Base-by-base conservation (phyloP, 2,113 vertebrate species). In the Platycercus adscitus region DNA sequence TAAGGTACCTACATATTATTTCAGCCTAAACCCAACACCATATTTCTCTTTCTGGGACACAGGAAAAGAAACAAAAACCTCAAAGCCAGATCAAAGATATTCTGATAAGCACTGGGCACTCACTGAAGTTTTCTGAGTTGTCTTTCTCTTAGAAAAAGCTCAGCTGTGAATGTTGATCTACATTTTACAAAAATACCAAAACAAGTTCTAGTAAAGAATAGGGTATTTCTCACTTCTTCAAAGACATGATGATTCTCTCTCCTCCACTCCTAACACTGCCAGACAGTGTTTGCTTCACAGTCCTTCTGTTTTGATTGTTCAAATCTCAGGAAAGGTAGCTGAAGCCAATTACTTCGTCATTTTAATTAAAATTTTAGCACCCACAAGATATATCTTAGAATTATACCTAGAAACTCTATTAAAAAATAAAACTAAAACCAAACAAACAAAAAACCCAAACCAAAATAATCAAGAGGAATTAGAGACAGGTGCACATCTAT, bases 61-160 rank as follows among this genome's bases (percentile, higher is more conserved):
- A 61, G 28, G 23, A 41, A 31, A 31, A 26, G 12, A 44, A 63
- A 61, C 0, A 25, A 50, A 35, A 44, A 33, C 0, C 0, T 8
- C 46, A 29, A 18, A 12, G 21, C 15, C 53, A 58, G 13, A 79
- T 56, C 29, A 75, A 75, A 44, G 6, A 52, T 46, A 33, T 53
- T 68, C 35, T 41, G 47, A 53, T 88, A 28, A 71, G 17, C 28
- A 4, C 28, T 79, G 78, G 50, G 44, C 24, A 80, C 17, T 71
- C 53, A 66, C 0, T 76, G 52, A 94, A 80, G 39, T 68, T 46
- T 80, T 76, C 43, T 66, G 41, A 75, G 71, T 75, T 88, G 52
- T 64, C 46, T 88, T 64, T 49, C 31, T 64, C 25, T 64, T 69
- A 77, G 47, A 20, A 71, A 88, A 71, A 71, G 4, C 4, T 86